Evolutionary conservation across 2,113 vertebrate genomes (phyloP).

Genomic region (Varanus komodoensis): DNA sequence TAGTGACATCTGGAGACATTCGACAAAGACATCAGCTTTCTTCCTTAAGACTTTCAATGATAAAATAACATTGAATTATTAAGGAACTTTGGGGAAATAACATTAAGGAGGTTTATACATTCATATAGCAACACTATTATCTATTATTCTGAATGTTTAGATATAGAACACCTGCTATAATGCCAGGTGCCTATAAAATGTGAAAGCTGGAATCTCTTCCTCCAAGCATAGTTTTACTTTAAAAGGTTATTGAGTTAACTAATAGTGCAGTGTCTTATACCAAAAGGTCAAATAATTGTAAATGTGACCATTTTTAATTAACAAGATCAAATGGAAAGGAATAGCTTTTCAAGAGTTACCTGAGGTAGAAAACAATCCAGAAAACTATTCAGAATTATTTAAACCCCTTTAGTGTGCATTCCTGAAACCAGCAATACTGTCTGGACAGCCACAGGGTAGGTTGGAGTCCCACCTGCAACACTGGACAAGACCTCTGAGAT

Average conservation of each 20-base stretch:
- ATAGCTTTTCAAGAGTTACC: not conserved
- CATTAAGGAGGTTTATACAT: not conserved
- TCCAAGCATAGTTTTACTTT: not conserved
- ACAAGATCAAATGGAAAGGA: slow-evolving; percentile 25
- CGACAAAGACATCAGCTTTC: not conserved
- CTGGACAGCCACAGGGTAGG: no score
- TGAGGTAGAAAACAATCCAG: not conserved
- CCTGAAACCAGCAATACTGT: no score
- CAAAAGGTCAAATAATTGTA: slow-evolving; percentile 41
- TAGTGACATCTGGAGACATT: not conserved
- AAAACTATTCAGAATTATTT: slow-evolving; percentile 24
- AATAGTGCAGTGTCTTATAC: not conserved
- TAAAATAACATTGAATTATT: not conserved
- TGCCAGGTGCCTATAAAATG: not conserved
- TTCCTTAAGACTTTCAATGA: not conserved
- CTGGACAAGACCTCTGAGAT: no score
- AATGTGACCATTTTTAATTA: slow-evolving; percentile 44
- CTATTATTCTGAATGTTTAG: not conserved
- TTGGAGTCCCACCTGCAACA: no score
- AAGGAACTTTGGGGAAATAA: not conserved
- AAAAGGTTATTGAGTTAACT: slow-evolving; percentile 31
- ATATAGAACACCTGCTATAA: not conserved
- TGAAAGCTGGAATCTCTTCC: not conserved
- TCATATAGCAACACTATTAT: not conserved
- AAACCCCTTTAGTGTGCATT: not conserved